phyloP scores from a whole-genome alignment of 2,797 vertebrate species.

The Erethizon dorsatum region DNA sequence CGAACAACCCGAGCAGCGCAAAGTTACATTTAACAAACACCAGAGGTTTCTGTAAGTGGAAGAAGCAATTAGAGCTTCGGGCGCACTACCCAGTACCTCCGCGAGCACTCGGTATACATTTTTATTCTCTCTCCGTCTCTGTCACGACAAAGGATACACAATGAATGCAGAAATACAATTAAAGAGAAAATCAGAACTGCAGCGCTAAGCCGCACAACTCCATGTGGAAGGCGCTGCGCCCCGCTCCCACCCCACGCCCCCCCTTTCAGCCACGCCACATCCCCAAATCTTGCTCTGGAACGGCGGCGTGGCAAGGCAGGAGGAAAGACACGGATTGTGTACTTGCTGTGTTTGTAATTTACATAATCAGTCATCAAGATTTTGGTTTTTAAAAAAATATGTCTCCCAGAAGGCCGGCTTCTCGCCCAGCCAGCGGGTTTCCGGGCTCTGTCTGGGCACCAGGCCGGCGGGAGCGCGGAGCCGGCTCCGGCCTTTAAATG shows the following conservation, averaged over 20 bases:
- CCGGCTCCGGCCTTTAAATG: slow-evolving; percentile 71
- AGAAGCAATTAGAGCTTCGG: slow-evolving; percentile 85
- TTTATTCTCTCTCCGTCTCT: slow-evolving; percentile 68
- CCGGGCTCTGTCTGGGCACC: slow-evolving; percentile 42
- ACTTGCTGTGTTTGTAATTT: slow-evolving; percentile 67
- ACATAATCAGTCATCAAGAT: slow-evolving; percentile 72
- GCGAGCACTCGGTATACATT: slow-evolving; percentile 64
- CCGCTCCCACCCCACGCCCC: not conserved
- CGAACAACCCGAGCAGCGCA: slow-evolving; percentile 80
- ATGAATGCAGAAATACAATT: slow-evolving; percentile 84
- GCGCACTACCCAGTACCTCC: slow-evolving; percentile 83
- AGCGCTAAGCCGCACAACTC: slow-evolving; percentile 82
- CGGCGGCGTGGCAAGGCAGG: slow-evolving; percentile 64
- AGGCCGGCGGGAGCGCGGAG: slow-evolving; percentile 68
- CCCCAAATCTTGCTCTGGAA: slow-evolving; percentile 80
- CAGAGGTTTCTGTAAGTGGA: slow-evolving; percentile 79
- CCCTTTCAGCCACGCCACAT: not conserved
- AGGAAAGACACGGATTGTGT: slow-evolving; percentile 70
- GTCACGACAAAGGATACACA: slow-evolving; percentile 79
- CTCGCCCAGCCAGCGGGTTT: slow-evolving; percentile 74
- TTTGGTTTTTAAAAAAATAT: slow-evolving; percentile 40
- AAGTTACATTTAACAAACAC: slow-evolving; percentile 86
- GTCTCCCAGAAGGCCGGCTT: not conserved
- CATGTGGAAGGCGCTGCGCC: slow-evolving; percentile 78
- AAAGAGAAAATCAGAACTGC: slow-evolving; percentile 85